Base-by-base conservation (phyloP, 1,140 invertebrate genomes). In the Drosophila mayri region DNA sequence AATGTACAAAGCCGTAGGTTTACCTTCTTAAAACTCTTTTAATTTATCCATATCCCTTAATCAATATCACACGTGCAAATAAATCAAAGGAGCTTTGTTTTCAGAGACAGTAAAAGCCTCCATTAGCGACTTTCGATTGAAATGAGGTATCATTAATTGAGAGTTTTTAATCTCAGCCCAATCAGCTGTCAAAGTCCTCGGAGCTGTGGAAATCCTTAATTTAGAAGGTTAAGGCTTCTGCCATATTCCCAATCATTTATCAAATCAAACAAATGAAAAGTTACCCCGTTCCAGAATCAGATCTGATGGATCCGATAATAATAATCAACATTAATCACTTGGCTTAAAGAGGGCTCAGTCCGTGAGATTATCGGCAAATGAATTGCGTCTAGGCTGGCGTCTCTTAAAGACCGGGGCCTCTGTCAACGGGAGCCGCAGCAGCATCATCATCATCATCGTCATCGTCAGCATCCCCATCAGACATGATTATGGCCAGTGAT, bases 321-420 rank as follows among this genome's bases (percentile, higher is more conserved):
- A 88, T 88, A 88, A 90, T 88, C 85, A 87, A 66, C 85, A 88
- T 88, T 90, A 88, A 88, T 88, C 84, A 88, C 80, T 78, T 78
- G 74, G 75, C 76, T 52, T 71, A 62, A 78, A 78, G 76, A 77
- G 64, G 64, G 57, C 68, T 44, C 55, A 47, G 47, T 25, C 73
- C 25, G 47, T 38, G 22, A 65, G 80, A 79, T 90, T 90, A 90
- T 90, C 80, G 85, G 79, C 62, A 90, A 90, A 79, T 61, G 80
- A 59, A 82, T 71, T 80, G 81, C 66, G 80, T 67, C 62, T 61
- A 62, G 57, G 40, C 63, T 49, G 37, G 32, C 35, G 61, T 59
- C 50, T 59, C 60, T 20, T 40, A 22, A 50, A 50, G 52, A 50
- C 40, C 46, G 22, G 60, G 12, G 20, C 46, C 68, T 40, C 74